These are phyloP conservation scores for Labroides dimidiatus DNA, from an alignment of 2,797 vertebrate species.

Conservation along the genomic window DNA sequence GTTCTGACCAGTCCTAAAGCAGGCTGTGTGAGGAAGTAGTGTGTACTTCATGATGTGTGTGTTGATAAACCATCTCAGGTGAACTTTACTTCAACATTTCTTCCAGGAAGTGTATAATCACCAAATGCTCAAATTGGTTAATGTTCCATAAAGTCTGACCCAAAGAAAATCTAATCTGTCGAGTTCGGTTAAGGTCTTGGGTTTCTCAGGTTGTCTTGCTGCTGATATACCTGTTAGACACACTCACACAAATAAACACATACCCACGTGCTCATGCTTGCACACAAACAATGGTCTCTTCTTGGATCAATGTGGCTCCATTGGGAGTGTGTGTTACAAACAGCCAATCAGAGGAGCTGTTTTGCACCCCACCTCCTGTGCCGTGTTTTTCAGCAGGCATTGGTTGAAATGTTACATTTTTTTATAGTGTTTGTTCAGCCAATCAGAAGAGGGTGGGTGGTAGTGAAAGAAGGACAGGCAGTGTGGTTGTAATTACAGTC, in stretches of 20 bases:
- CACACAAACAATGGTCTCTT: constrained; percentile 21
- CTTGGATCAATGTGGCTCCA: constrained; percentile 24
- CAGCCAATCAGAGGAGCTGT: constrained; percentile 72
- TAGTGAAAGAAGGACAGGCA: constrained; percentile 22
- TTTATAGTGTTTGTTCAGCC: constrained; percentile 45
- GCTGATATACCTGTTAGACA: constrained; percentile 34
- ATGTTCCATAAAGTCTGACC: not conserved
- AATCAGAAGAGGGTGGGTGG: constrained; percentile 48
- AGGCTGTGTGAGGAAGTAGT: not conserved
- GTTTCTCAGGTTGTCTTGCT: constrained; percentile 29
- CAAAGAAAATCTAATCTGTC: constrained; percentile 1
- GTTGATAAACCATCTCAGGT: constrained; percentile 3
- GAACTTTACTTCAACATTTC: not conserved
- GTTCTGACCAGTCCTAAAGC: constrained; percentile 17
- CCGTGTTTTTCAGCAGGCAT: constrained; percentile 38
- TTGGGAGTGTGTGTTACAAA: constrained; percentile 43
- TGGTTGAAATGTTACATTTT: constrained; percentile 60
- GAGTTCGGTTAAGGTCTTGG: constrained; percentile 52
- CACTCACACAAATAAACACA: not conserved
- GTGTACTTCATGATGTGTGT: constrained; percentile 1
- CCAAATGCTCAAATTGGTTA: not conserved
- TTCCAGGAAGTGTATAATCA: not conserved
- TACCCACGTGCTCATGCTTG: not conserved
- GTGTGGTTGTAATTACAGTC: constrained; percentile 5
- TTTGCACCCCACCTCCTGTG: constrained; percentile 73